Base-by-base conservation (phyloP, 2,797 vertebrate species). In the Sebastes minor region DNA sequence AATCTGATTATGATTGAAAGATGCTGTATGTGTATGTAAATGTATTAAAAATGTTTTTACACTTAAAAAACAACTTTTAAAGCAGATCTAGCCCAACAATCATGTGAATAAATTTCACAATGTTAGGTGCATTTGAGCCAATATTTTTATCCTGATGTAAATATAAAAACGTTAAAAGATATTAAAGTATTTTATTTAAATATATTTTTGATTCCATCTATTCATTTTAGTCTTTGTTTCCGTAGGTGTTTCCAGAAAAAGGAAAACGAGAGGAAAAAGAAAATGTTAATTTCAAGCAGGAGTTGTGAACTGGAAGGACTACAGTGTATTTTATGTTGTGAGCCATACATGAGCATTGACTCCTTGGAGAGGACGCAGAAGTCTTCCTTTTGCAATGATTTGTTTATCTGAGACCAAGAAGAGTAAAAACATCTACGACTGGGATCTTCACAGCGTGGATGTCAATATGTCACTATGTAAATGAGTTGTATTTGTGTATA, bases 191-290 rank as follows among this genome's bases (percentile, higher is more conserved):
- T 71, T 76, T 20, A 72, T 20, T 67, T 68, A 2, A 0, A 46
- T 18, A 42, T 32, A 1, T 23, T 72, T 77, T 71, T 71, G 9
- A 64, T 80, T 86, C 71, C 5, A 66, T 59, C 1, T 35, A 86
- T 84, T 95, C 71, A 94, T 86, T 90, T 78, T 6, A 82, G 59
- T 89, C 35, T 91, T 67, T 92, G 23, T 92, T 61, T 76, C 57
- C 71, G 60, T 88, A 96, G 96, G 96, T 89, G 88, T 86, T 59
- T 80, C 93, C 66, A 91, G 91, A 82, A 96, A 95, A 91, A 94
- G 84, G 74, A 96, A 94, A 85, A 73, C 87, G 0, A 94, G 93
- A 94, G 94, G 94, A 73, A 95, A 93, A 87, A 90, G 94, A 72
- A 96, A 92, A 89, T 93, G 83, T 81, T 95, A 81, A 95, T 59